These are phyloP conservation scores for Lycia hirtaria DNA, from an alignment of 2,888 invertebrate species.

Conservation along the genomic window DNA sequence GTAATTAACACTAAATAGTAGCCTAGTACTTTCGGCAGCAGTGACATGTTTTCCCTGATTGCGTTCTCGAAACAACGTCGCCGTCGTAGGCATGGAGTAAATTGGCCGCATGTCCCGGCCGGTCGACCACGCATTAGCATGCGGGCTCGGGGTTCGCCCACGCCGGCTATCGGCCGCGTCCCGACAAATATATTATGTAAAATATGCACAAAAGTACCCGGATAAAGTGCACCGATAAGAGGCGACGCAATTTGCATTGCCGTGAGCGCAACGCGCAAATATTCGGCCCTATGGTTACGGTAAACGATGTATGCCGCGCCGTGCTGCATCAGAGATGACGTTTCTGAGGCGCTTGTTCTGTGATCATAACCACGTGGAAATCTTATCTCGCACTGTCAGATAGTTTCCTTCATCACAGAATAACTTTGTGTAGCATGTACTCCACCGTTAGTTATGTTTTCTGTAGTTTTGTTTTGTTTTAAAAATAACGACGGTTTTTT, in stretches of 20 bases:
- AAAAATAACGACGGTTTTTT: too few relatives aligned
- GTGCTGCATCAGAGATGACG: slow-evolving; percentile 27
- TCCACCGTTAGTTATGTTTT: neutral
- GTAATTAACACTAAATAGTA: neutral
- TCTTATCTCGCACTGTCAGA: slow-evolving; percentile 8
- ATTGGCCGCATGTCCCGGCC: slow-evolving; percentile 41
- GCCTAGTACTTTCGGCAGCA: neutral
- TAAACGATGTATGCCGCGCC: slow-evolving; percentile 51
- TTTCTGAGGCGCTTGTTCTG: slow-evolving; percentile 27
- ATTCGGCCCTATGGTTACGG: slow-evolving; percentile 74
- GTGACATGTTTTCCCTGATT: slow-evolving; percentile 22
- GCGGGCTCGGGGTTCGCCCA: slow-evolving; percentile 72
- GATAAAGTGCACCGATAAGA: slow-evolving; percentile 81
- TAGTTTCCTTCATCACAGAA: neutral
- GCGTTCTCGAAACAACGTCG: slow-evolving; percentile 27
- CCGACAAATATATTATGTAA: slow-evolving; percentile 80
- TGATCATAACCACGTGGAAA: slow-evolving; percentile 15
- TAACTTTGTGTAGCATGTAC: neutral
- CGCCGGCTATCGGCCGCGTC: slow-evolving; percentile 70
- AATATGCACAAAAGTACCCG: slow-evolving; percentile 81
- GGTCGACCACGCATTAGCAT: slow-evolving; percentile 70
- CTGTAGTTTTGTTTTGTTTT: too few relatives aligned
- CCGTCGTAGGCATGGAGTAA: slow-evolving; percentile 35
- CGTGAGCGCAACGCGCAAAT: slow-evolving; percentile 64
- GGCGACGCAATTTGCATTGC: slow-evolving; percentile 81